Conservation (phyloP, 2,888 invertebrate species). For the Melanophora roralis region DNA sequence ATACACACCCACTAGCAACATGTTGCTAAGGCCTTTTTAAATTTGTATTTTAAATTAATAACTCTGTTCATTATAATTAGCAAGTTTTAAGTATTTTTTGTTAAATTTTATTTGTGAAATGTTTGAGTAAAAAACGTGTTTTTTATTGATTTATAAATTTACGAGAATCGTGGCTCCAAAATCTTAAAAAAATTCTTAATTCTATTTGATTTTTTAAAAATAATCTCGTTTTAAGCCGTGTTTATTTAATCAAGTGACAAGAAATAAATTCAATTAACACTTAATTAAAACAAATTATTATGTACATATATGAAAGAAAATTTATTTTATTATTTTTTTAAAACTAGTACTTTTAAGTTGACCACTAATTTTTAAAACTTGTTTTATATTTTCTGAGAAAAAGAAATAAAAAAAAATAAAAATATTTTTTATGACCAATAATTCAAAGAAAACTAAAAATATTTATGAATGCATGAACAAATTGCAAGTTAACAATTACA, state of each 20-base stretch:
- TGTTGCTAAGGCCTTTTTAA: not conserved
- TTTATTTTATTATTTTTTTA: not conserved
- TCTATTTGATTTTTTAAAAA: not conserved
- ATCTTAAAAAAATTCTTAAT: too few relatives aligned
- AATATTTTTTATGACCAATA: not conserved
- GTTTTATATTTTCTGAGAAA: constrained; percentile 7
- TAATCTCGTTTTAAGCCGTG: not conserved
- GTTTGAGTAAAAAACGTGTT: not conserved
- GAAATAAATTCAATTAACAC: constrained; percentile 28
- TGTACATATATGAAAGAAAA: not conserved
- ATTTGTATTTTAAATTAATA: not conserved
- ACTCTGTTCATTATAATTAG: not conserved
- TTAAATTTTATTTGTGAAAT: not conserved
- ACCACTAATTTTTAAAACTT: constrained; percentile 17
- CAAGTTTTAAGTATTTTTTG: not conserved
- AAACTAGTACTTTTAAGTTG: not conserved
- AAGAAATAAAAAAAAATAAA: too few relatives aligned
- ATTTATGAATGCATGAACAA: too few relatives aligned
- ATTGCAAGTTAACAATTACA: constrained; percentile 10
- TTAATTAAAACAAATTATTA: constrained; percentile 34
- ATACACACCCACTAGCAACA: not conserved
- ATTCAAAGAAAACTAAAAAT: constrained; percentile 18
- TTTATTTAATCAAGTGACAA: not conserved
- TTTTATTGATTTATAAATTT: too few relatives aligned
- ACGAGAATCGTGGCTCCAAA: too few relatives aligned